Evolutionary conservation across 2,888 invertebrate genomes (phyloP), one percentile per base, ranked within the genome.

Genomic region (Andrena trimmerana): DNA sequence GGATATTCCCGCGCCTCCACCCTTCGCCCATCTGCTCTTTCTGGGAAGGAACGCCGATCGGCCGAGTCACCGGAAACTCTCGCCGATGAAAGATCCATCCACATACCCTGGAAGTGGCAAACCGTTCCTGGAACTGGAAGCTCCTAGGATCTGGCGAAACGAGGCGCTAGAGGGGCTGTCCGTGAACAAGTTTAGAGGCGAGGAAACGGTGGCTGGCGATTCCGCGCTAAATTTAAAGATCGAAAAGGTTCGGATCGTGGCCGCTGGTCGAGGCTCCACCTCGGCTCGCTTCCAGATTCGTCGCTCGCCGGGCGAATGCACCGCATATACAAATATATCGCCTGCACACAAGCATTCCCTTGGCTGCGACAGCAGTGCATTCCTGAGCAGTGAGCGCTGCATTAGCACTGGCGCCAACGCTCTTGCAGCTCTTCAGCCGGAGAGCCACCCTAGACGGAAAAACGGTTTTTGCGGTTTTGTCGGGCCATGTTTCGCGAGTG

Each of bases 361-460:
- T 67, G 71, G 60, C 78, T 74, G 84, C 81, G 82, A 86, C 88
- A 80, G 78, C 68, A 60, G 81, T 66, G 85, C 90, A 86, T 88
- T 88, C 89, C 86, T 82, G 75, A 76, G 66, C 78, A 85, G 84
- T 71, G 81, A 83, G 76, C 86, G 86, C 59, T 73, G 81, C 86
- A 86, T 87, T 87, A 86, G 67, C 84, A 62, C 83, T 88, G 88
- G 88, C 88, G 88, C 89, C 88, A 81, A 74, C 67, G 76, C 62
- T 81, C 52, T 67, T 57, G 80, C 83, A 59, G 59, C 78, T 74
- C 69, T 74, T 27, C 59, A 52, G 57, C 31, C 74, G 20, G 31
- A 73, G 75, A 65, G 72, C 29, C 68, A 68, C 57, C 66, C 60
- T 60, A 67, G 74, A 68, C 57, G 84, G 79, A 79, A 85, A 84